These are phyloP conservation scores for roundworm (Caenorhabditis elegans) DNA, from an alignment of 1,140 invertebrate species.

Conservation along the genomic window DNA sequence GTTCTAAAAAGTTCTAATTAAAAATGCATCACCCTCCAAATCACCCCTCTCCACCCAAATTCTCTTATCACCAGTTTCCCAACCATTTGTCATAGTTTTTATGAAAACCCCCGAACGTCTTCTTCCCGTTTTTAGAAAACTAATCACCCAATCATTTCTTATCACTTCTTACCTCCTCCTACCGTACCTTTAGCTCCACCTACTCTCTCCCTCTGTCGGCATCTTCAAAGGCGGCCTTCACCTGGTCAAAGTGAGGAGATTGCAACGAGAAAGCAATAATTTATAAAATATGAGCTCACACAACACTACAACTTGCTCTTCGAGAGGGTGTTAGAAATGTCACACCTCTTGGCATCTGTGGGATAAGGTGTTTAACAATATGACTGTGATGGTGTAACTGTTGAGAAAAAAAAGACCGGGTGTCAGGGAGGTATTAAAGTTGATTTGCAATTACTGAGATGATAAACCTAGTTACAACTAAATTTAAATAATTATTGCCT, in stretches of 20 bases:
- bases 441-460: too few relatives aligned
- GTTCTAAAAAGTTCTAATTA: not conserved
- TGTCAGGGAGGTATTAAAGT: too few relatives aligned
- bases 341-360: too few relatives aligned
- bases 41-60: not conserved
- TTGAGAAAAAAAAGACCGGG: too few relatives aligned
- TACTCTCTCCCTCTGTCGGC: not conserved
- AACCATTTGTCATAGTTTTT: slow-evolving; percentile 30
- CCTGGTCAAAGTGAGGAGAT: not conserved
- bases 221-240: not conserved
- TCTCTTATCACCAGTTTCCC: not conserved
- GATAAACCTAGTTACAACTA: too few relatives aligned
- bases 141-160: slow-evolving; percentile 1
- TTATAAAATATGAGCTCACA: slow-evolving; percentile 30
- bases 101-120: not conserved
- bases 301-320: not conserved
- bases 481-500: too few relatives aligned
- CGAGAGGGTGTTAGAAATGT: not conserved
- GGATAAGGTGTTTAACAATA: not conserved
- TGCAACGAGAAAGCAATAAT: not conserved
- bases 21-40: not conserved
- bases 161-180: not conserved
- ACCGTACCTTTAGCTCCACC: not conserved
- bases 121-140: not conserved
- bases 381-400: too few relatives aligned